Evolutionary conservation across 2,797 vertebrate species (phyloP).

Genomic region (Sphaeramia orbicularis): DNA sequence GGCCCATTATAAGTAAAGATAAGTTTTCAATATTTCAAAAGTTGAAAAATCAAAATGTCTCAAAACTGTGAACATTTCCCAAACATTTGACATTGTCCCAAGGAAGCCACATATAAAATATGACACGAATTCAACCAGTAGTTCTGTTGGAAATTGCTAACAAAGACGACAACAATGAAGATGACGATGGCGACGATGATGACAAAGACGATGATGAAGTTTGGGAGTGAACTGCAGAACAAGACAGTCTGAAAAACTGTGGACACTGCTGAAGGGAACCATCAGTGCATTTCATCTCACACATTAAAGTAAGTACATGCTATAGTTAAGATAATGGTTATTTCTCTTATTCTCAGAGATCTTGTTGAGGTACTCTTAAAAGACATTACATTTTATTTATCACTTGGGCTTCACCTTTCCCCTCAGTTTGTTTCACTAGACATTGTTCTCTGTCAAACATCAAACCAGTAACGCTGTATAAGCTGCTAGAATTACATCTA

Average conservation of each 20-base stretch:
- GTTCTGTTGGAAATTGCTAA: too few species aligned
- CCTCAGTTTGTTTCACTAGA: background rate
- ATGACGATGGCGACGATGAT: too few species aligned
- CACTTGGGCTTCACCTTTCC: too few species aligned
- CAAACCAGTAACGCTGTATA: background rate
- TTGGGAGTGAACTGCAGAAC: constrained; percentile 5
- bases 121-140: too few species aligned
- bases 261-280: constrained; percentile 28
- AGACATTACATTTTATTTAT: background rate
- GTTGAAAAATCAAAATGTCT: too few species aligned
- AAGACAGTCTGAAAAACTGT: constrained; percentile 25
- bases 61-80: too few species aligned
- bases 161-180: too few species aligned
- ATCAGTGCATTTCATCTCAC: constrained; percentile 23
- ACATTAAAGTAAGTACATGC: constrained; percentile 1
- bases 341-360: background rate
- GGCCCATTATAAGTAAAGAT: too few species aligned
- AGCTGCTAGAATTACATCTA: background rate
- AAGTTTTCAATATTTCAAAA: too few species aligned
- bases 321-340: background rate
- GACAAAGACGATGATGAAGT: too few species aligned
- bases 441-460: background rate
- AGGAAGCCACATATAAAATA: too few species aligned
- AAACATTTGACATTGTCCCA: too few species aligned
- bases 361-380: background rate